Evolutionary conservation across 2,113 vertebrate genomes (phyloP).

Genomic region (Petrocephalus microphthalmus): DNA sequence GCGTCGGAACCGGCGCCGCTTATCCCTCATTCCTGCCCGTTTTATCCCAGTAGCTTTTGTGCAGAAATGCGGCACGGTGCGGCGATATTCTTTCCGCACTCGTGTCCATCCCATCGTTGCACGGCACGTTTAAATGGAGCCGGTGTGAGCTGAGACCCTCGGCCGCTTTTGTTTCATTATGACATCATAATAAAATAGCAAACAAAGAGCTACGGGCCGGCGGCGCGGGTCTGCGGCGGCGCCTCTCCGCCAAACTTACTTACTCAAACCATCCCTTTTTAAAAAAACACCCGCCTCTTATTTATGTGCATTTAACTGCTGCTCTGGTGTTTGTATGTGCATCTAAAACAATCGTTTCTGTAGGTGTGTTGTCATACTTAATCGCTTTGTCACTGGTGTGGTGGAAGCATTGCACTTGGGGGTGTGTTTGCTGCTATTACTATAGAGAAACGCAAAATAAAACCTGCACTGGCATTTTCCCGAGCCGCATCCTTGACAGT

Average conservation of each 20-base stretch:
- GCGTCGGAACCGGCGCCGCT: neutral
- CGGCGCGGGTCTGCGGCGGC: neutral
- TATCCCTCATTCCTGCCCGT: neutral
- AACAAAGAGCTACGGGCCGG: neutral
- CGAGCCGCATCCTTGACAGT: neutral
- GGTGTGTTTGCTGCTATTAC: neutral
- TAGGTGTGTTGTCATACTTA: neutral
- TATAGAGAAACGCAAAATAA: neutral
- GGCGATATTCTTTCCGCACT: neutral
- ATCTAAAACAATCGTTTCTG: neutral
- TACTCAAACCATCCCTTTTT: neutral
- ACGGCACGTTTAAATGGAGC: neutral
- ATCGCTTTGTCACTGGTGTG: neutral
- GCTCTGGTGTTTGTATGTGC: neutral
- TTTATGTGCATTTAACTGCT: neutral
- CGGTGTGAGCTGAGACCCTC: neutral
- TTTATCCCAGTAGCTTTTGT: neutral
- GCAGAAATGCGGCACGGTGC: neutral
- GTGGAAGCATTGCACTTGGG: neutral
- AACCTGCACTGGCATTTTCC: neutral
- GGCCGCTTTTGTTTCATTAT: neutral
- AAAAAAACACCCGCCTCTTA: neutral
- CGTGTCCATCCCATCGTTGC: neutral
- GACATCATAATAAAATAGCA: conserved; percentile 5
- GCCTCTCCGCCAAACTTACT: neutral